These are phyloP conservation scores for Lordiphosa collinella DNA, from an alignment of 1,140 invertebrate species.

Conservation along the genomic window DNA sequence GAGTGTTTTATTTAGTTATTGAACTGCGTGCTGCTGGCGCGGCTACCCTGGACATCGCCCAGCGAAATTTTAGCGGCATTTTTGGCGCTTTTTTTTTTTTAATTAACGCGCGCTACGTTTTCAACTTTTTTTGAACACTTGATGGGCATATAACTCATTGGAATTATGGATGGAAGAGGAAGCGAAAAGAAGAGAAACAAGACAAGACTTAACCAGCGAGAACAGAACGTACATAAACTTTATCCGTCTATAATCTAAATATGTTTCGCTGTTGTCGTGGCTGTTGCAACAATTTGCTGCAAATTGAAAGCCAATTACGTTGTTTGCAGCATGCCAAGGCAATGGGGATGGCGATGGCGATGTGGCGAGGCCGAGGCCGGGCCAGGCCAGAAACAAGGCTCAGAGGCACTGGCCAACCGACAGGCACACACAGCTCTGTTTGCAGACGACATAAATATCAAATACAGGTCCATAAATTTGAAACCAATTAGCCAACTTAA, in stretches of 20 bases:
- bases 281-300: conserved; percentile 77
- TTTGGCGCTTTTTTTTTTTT: conserved; percentile 74
- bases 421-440: conserved; percentile 20
- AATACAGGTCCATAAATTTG: conserved; percentile 79
- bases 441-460: conserved; percentile 77
- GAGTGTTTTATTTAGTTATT: conserved; percentile 77
- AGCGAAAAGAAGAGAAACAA: conserved; percentile 12
- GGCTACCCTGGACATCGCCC: conserved; percentile 13
- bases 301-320: conserved; percentile 78
- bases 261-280: conserved; percentile 69
- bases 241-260: conserved; percentile 78
- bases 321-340: conserved; percentile 74
- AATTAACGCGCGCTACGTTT: conserved; percentile 75
- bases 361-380: conserved; percentile 6
- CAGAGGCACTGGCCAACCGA: conserved; percentile 8
- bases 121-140: conserved; percentile 59
- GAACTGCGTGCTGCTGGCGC: conserved; percentile 44
- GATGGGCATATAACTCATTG: conserved; percentile 72
- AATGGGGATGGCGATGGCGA: conserved; percentile 15
- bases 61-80: conserved; percentile 67
- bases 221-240: conserved; percentile 73
- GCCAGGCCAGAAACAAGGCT: background rate
- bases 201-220: conserved; percentile 21
- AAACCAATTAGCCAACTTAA: conserved; percentile 79
- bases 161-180: conserved; percentile 54